Conservation (phyloP, 2,888 invertebrate species). For the Spisula solida region DNA sequence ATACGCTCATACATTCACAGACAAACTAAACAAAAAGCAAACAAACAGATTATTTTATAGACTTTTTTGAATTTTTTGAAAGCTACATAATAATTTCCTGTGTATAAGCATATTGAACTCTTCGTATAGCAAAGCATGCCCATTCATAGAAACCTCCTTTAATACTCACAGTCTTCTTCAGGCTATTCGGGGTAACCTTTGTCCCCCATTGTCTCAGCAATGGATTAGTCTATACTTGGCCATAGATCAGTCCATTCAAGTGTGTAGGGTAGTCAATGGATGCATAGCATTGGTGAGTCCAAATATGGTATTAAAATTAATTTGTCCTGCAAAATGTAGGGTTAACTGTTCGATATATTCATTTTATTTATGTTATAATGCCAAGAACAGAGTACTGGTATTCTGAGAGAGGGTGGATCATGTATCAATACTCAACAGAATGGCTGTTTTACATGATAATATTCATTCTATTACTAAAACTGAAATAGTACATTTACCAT, state of each 20-base stretch:
- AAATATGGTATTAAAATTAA: slow-evolving; percentile 7
- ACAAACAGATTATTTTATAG: background rate
- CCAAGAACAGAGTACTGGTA: background rate
- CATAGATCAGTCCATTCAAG: background rate
- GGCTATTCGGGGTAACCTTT: background rate
- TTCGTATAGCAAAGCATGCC: background rate
- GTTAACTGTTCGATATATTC: background rate
- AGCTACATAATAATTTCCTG: too few relatives aligned
- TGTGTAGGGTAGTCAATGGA: background rate
- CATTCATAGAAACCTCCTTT: background rate
- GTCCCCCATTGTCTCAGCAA: background rate
- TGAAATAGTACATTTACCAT: slow-evolving; percentile 9
- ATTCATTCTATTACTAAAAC: background rate
- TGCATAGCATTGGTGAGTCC: background rate
- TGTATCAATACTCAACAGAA: slow-evolving; percentile 3
- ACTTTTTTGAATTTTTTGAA: background rate
- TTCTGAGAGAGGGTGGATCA: background rate
- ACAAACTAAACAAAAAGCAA: background rate
- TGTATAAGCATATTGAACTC: background rate
- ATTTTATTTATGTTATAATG: background rate
- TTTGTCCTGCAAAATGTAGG: background rate
- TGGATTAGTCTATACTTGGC: background rate
- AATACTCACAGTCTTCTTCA: background rate
- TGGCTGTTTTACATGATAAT: slow-evolving; percentile 13
- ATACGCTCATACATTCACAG: background rate